These are phyloP conservation scores for Hippocampus guttulatus DNA, from an alignment of 2,113 vertebrate species.

Conservation along the genomic window DNA sequence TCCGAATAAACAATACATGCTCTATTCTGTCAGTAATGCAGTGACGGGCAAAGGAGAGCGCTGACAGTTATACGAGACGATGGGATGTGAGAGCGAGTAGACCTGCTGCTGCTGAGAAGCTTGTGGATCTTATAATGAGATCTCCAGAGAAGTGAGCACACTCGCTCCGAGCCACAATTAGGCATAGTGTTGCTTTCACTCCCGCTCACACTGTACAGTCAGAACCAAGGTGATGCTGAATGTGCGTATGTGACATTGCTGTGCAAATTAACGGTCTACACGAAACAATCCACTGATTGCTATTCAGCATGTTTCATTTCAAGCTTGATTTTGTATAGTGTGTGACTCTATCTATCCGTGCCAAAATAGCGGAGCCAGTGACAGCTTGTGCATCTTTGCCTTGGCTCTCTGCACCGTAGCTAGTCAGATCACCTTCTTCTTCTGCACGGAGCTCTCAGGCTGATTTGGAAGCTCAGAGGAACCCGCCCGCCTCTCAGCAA, in stretches of 20 bases:
- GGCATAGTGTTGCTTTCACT: constrained; percentile 41
- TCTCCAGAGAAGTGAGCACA: constrained; percentile 66
- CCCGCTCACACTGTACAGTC: constrained; percentile 31
- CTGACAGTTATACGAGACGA: constrained; percentile 47
- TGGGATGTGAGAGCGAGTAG: constrained; percentile 48
- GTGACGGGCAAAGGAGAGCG: constrained; percentile 30
- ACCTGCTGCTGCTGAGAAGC: constrained; percentile 54
- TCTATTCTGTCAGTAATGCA: constrained; percentile 52
- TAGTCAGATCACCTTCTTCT: neutral
- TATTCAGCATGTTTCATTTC: neutral
- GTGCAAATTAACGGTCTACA: neutral
- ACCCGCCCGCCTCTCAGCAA: constrained; percentile 3
- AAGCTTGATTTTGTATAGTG: neutral
- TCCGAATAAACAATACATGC: constrained; percentile 61
- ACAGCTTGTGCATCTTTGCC: neutral
- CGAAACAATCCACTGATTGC: constrained; percentile 1
- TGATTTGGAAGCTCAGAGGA: constrained; percentile 4
- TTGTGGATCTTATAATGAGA: constrained; percentile 73
- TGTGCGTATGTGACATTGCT: neutral
- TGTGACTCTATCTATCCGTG: neutral
- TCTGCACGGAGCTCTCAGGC: constrained; percentile 2
- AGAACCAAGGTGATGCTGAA: constrained; percentile 20
- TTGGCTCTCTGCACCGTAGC: neutral
- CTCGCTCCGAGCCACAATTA: constrained; percentile 72
- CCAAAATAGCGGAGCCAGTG: neutral